Percentiles rank a stretch among this genome's conserved stretches.
Evolutionary conservation across 2,888 invertebrate species (phyloP).

Genomic region (Strigamia crassipes): DNA sequence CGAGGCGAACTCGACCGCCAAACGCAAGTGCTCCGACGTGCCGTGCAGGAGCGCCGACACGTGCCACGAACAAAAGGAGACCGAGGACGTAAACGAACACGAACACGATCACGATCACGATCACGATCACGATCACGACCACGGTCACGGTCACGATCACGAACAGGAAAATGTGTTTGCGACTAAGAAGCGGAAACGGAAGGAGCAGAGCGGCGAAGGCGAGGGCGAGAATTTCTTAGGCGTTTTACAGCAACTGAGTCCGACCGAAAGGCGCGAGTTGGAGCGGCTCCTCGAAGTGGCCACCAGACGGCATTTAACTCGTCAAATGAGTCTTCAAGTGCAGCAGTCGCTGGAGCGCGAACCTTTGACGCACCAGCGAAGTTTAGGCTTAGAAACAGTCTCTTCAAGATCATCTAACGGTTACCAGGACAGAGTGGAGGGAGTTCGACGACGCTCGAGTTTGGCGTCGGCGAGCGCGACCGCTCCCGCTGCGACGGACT

Average conservation of each 20-base stretch:
- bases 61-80: too few species aligned
- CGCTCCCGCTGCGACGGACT: background rate
- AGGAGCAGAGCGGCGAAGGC: slow-evolving; percentile 22
- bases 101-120: too few species aligned
- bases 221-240: slow-evolving; percentile 1
- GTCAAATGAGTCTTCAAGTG: slow-evolving; percentile 41
- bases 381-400: background rate
- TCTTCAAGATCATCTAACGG: background rate
- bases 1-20: too few species aligned
- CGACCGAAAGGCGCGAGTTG: slow-evolving; percentile 44
- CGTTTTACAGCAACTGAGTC: slow-evolving; percentile 46
- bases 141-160: too few species aligned
- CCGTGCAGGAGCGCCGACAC: slow-evolving; percentile 18
- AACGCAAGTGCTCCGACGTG: background rate
- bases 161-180: too few species aligned
- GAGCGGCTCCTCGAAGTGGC: slow-evolving; percentile 45
- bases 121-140: too few species aligned
- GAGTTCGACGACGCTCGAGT: background rate
- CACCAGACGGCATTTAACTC: slow-evolving; percentile 36
- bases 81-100: too few species aligned
- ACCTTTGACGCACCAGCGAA: background rate
- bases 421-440: background rate
- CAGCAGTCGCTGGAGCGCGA: slow-evolving; percentile 1
- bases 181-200: slow-evolving; percentile 43
- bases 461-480: too few species aligned